These are phyloP conservation scores for Mormyrus proboscirostris DNA, from an alignment of 2,797 vertebrate species.

Conservation along the genomic window DNA sequence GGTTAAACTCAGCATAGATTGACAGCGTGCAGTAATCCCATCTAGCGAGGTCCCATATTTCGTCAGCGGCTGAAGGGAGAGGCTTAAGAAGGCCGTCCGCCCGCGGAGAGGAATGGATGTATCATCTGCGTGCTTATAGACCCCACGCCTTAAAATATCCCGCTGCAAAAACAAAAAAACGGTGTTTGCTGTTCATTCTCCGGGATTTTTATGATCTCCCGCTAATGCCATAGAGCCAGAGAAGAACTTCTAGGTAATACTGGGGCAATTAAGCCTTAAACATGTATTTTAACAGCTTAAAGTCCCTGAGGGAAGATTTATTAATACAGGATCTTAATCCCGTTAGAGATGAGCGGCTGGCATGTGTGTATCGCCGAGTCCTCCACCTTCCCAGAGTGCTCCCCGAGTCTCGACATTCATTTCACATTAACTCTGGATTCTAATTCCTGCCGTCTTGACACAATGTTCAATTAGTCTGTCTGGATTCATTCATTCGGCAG, in stretches of 20 bases:
- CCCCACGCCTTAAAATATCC: background rate
- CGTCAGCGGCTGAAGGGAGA: background rate
- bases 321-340: conserved; percentile 20
- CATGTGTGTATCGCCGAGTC: background rate
- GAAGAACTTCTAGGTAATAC: conserved; percentile 42
- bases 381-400: background rate
- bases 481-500: background rate
- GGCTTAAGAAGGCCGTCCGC: background rate
- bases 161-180: background rate
- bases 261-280: conserved; percentile 48
- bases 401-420: conserved; percentile 10
- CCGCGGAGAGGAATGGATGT: background rate
- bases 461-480: conserved; percentile 19
- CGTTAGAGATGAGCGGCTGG: background rate
- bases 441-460: conserved; percentile 4
- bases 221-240: conserved; percentile 35
- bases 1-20: background rate
- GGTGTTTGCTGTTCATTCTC: conserved; percentile 22
- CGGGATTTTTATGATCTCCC: conserved; percentile 30
- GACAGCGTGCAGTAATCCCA: background rate
- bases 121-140: background rate
- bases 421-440: conserved; percentile 13
- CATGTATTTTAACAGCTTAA: conserved; percentile 38
- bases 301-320: conserved; percentile 31
- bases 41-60: background rate